Base-by-base conservation (phyloP, 2,797 vertebrate species). In the Phrynocephalus forsythii region DNA sequence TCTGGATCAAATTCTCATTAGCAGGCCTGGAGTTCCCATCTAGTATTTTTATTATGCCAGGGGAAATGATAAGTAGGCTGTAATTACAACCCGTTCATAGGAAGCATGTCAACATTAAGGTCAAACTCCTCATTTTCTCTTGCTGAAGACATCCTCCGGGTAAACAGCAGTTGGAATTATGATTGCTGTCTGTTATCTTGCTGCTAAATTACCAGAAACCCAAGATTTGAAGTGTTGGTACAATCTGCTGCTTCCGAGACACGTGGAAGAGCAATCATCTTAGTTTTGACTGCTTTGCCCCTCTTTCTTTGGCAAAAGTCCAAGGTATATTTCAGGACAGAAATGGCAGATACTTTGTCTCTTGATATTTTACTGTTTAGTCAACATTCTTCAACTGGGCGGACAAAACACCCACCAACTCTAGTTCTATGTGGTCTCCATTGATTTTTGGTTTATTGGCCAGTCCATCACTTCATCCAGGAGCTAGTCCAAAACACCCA, bases 101-200 rank as follows among this genome's bases (percentile, higher is more conserved):
- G 56, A 92, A 89, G 52, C n/a, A 91, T 81, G 86, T 89, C 89
- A 89, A 94, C 0, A 0, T 1, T 80, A 82, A 90, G 88, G 91
- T 91, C 85, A 90, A 91, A 90, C 2, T 3, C 22, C 28, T 92
- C 63, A 71, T 89, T 94, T 91, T 84, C 3, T 79, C 85, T 86
- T 86, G 30, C 67, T 73, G 48, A 0, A 0, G 60, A 86, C n/a
- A 80, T 80, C 69, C 85, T 90, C 48, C 26, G 67, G 79, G n/a
- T 83, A 90, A 91, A 87, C 18, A 91, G 56, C 73, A 71, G 67
- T 82, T 22, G 60, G 6, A 66, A 92, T 88, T 91, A 67, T 66
- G 2, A 0, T 80, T 0, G 1, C 16, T 91, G 22, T 90, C 85
- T 82, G 20, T 68, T 91, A 79, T 80, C 28, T 87, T 91, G 66